phyloP scores from a whole-genome alignment of 2,113 vertebrate genomes.

The Mobula hypostoma region DNA sequence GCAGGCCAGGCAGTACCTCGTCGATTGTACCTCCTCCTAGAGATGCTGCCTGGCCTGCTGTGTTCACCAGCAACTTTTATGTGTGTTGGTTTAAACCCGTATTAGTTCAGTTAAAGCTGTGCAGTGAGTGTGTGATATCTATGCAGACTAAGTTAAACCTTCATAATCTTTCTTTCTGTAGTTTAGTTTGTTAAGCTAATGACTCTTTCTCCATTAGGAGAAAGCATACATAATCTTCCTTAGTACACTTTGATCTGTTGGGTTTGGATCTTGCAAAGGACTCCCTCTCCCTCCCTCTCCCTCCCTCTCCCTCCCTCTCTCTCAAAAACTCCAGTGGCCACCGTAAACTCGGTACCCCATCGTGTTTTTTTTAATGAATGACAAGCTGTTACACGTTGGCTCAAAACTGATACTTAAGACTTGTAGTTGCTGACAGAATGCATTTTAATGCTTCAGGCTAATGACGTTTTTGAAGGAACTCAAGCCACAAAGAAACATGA shows the following conservation, averaged over 20 bases:
- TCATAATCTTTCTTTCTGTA: neutral
- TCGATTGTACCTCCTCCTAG: no score
- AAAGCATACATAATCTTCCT: neutral
- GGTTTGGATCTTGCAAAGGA: neutral
- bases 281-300: no score
- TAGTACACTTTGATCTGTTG: neutral
- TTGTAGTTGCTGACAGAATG: neutral
- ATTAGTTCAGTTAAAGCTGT: neutral
- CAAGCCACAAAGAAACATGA: neutral
- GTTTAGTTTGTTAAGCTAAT: neutral
- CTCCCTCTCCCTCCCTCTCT: no score
- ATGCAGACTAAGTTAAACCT: neutral
- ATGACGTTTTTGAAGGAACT: constrained; percentile 3
- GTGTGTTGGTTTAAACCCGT: neutral
- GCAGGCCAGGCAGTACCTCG: no score
- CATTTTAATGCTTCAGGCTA: neutral
- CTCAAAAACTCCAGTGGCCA: neutral
- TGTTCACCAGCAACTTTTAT: no score
- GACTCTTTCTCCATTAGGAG: neutral
- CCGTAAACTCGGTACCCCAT: neutral
- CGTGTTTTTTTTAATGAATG: neutral
- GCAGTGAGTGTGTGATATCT: neutral
- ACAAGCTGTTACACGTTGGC: neutral
- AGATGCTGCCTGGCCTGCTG: no score
- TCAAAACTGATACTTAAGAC: neutral